Evolutionary conservation across 2,888 invertebrate genomes (phyloP).

Genomic region (Choreutis nemorana): DNA sequence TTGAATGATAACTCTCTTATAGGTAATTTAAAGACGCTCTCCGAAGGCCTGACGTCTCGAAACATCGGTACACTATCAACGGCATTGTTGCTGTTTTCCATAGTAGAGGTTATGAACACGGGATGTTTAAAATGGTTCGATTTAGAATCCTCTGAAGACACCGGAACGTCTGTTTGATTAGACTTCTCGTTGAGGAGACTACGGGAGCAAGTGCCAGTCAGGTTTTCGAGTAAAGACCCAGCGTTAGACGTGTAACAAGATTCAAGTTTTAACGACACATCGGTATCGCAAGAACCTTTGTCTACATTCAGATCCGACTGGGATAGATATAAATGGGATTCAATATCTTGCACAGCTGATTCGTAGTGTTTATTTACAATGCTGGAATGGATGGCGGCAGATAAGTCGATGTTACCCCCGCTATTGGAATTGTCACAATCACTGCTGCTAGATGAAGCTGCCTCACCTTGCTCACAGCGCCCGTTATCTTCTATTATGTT

Average conservation of each 20-base stretch:
- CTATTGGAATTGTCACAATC: conserved; percentile 34
- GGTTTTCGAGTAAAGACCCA: conserved; percentile 31
- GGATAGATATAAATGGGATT: conserved; percentile 22
- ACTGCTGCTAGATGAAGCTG: conserved; percentile 19
- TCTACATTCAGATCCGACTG: conserved; percentile 23
- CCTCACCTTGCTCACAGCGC: conserved; percentile 18
- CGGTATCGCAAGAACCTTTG: conserved; percentile 27
- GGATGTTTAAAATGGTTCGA: conserved; percentile 33
- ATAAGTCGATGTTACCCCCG: conserved; percentile 42
- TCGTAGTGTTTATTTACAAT: conserved; percentile 30
- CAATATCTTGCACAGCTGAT: conserved; percentile 22
- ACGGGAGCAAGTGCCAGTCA: conserved; percentile 33
- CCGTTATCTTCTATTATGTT: conserved; percentile 25
- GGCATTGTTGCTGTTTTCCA: conserved; percentile 63
- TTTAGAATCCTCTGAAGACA: conserved; percentile 46
- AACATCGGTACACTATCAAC: conserved; percentile 54
- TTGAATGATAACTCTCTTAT: conserved; percentile 55
- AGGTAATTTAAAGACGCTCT: conserved; percentile 52
- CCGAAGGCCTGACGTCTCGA: conserved; percentile 32
- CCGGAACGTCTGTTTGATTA: conserved; percentile 30
- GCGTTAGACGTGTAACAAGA: conserved; percentile 33
- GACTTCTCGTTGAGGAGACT: conserved; percentile 43
- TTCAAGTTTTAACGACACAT: conserved; percentile 29
- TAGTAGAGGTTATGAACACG: conserved; percentile 53
- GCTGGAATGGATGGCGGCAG: conserved; percentile 26